These are phyloP conservation scores for Himalopsyche phryganea DNA, from an alignment of 1,140 invertebrate species.

Conservation along the genomic window DNA sequence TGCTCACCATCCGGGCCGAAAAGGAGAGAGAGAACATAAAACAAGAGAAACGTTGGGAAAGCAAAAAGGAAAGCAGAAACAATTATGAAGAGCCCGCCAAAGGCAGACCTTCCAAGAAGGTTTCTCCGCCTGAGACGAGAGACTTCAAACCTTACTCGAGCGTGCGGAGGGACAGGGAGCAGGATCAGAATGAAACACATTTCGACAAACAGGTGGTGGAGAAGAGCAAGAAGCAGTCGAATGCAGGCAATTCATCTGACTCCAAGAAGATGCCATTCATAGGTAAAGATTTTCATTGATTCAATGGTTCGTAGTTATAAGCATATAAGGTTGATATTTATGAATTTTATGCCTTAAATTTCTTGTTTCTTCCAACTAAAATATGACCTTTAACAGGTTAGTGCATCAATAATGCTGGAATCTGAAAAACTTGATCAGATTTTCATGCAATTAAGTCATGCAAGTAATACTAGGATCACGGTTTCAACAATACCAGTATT, in stretches of 20 bases:
- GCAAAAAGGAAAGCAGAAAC: neutral
- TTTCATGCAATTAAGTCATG: too few species aligned
- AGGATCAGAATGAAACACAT: constrained; percentile 38
- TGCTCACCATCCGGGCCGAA: constrained; percentile 20
- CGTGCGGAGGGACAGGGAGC: constrained; percentile 34
- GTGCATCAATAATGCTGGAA: too few species aligned
- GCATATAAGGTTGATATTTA: too few species aligned
- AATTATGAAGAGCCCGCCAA: neutral
- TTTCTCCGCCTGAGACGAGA: constrained; percentile 5
- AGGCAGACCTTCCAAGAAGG: neutral
- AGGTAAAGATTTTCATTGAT: too few species aligned
- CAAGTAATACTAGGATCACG: too few species aligned
- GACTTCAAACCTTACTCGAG: constrained; percentile 31
- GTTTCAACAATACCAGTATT: too few species aligned
- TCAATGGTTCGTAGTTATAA: too few species aligned
- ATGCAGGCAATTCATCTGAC: constrained; percentile 31
- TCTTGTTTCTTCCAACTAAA: too few species aligned
- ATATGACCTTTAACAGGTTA: too few species aligned
- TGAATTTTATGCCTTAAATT: too few species aligned
- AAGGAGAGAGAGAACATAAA: neutral
- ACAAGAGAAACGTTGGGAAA: too few species aligned
- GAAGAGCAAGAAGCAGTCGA: constrained; percentile 40
- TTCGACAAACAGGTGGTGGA: constrained; percentile 35
- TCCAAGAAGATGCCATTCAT: constrained; percentile 52
- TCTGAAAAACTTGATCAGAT: too few species aligned